A percentile compares a stretch with the other conserved stretches of the same genome.
These are phyloP conservation scores for Monochamus saltuarius DNA, from an alignment of 1,140 invertebrate species.

Conservation along the genomic window DNA sequence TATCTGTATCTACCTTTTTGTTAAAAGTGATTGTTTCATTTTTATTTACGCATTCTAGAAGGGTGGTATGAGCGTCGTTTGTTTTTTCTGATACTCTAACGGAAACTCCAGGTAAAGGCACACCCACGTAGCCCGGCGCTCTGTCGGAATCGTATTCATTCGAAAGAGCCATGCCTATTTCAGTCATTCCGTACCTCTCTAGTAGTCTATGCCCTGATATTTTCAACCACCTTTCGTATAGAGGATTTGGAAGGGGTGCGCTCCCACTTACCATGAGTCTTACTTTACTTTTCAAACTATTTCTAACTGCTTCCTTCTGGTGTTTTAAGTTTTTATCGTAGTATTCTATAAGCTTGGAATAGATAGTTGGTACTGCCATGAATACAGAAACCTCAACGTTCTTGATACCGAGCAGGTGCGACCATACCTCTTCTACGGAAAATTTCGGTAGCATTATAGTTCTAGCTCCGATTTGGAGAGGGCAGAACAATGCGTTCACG, in stretches of 20 bases:
- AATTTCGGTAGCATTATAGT: slow-evolving; percentile 76
- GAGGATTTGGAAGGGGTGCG: slow-evolving; percentile 73
- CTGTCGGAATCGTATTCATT: slow-evolving; percentile 71
- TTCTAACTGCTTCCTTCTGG: slow-evolving; percentile 64
- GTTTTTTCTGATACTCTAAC: slow-evolving; percentile 57
- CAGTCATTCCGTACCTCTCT: slow-evolving; percentile 91
- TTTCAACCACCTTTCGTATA: slow-evolving; percentile 77
- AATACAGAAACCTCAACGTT: slow-evolving; percentile 68
- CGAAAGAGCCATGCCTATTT: slow-evolving; percentile 84
- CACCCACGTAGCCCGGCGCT: slow-evolving; percentile 70
- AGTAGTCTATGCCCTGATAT: slow-evolving; percentile 81
- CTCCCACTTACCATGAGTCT: slow-evolving; percentile 84
- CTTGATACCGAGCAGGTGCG: slow-evolving; percentile 67
- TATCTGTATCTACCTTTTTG: slow-evolving; percentile 18
- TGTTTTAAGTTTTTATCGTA: slow-evolving; percentile 70
- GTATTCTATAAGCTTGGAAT: slow-evolving; percentile 77
- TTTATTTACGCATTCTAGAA: slow-evolving; percentile 35
- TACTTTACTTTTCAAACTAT: slow-evolving; percentile 49
- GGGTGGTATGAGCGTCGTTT: slow-evolving; percentile 29
- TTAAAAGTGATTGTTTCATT: slow-evolving; percentile 28
- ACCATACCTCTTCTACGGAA: slow-evolving; percentile 72
- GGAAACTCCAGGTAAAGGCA: slow-evolving; percentile 71
- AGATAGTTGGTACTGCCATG: slow-evolving; percentile 90
- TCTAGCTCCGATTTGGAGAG: slow-evolving; percentile 72
- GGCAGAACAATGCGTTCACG: slow-evolving; percentile 78